Base-by-base conservation (phyloP, 1,140 invertebrate genomes). In the Andricus grossulariae region DNA sequence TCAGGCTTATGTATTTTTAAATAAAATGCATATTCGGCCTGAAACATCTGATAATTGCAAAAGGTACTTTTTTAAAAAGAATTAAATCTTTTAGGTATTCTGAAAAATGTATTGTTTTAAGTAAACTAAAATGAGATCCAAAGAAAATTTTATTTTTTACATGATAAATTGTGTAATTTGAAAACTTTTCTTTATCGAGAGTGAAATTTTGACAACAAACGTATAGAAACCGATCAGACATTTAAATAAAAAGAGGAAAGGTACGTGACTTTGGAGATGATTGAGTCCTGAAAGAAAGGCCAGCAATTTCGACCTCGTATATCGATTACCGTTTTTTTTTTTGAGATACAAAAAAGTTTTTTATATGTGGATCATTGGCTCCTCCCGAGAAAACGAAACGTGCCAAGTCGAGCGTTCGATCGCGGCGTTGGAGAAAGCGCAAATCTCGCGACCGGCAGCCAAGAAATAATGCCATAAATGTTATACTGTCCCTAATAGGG, bases 401-500 rank as follows among this genome's bases (percentile, higher is more conserved):
- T 76, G 76, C 50, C 54, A 76, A 78, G 76, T 54, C 79, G 73
- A 83, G 66, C 57, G 71, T 75, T 75, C 71, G 77, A 79, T 83
- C 76, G 74, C 25, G 70, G 32, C 75, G 50, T 57, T 71, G 70
- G 80, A 82, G 82, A 83, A 83, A 82, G 80, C 76, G 81, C 80
- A 78, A 82, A 84, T 80, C 82, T 80, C 66, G 80, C 80, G 82
- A 80, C 78, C 78, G 71, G 80, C 77, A 79, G 60, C 78, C 71
- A 57, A 75, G 75, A 75, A 82, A 82, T 82, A 82, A 82, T 80
- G 78, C 80, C 78, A 80, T 80, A 78, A 80, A 82, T 76, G 79
- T 76, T 73, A 25, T 73, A 71, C 51, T 80, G 77, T 82, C 82
- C 84, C 84, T 85, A 85, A 82, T 85, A 85, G 84, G 82, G 82